Base-by-base conservation (phyloP, 2,888 invertebrate species). In the Orthosia cruda region DNA sequence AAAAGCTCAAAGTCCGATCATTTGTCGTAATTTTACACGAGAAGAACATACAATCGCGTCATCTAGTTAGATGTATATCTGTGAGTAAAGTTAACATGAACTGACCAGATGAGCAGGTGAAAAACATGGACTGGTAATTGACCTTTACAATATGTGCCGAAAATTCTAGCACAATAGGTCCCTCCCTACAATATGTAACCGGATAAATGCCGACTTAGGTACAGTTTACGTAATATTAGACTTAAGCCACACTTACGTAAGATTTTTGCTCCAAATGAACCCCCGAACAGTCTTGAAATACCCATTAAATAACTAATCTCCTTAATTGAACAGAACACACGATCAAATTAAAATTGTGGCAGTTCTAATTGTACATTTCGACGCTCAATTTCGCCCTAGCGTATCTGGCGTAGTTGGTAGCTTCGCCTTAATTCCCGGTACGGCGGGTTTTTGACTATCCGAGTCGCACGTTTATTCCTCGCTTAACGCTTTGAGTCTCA, bases 271-370 rank as follows among this genome's bases (percentile, higher is more conserved):
- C 13, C 9, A 55, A 69, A 57, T 32, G 3, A 59, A 50, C 23
- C 49, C 18, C 20, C 1, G 26, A 70, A 26, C 62, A 5, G 9
- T 52, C 62, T 72, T 47, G 47, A 55, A 69, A 66, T 26, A 47
- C 11, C 40, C 52, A 67, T 72, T 70, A n/a, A 26, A 76, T 57
- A 52, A 18, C 50, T 64, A 63, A 65, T 61, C 40, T 16, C 55
- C 40, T 63, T 72, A 66, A 74, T 72, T 85, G 70, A 74, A 73
- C 72, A 45, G 62, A 84, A 66, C 65, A 83, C 73, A 52, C 55
- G 79, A 77, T 79, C 64, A 71, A 77, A 84, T 79, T 86, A 84
- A 84, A 86, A 84, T 80, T 74, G 73, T 72, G 20, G 59, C 63
- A 15, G 57, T 74, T 59, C 57, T 82, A 86, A 84, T 84, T 80